Percentiles rank a stretch among this genome's conserved stretches.
These are phyloP conservation scores for Coptotermes formosanus DNA, from an alignment of 1,140 invertebrate species.

Conservation along the genomic window DNA sequence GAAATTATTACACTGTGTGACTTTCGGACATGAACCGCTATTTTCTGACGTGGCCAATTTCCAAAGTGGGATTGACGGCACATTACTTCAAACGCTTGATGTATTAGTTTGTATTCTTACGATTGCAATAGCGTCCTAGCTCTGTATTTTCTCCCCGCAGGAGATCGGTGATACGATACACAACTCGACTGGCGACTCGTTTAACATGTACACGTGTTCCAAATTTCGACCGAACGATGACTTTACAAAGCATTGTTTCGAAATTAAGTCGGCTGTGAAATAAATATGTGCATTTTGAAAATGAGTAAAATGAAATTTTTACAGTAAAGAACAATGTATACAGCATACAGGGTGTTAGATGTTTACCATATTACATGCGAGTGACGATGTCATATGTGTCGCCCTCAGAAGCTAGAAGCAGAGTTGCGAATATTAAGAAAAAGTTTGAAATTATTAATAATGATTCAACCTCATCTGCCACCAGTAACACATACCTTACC, in stretches of 20 bases:
- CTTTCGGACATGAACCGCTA: neutral
- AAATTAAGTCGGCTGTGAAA: neutral
- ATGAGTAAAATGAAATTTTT: neutral
- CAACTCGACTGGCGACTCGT: neutral
- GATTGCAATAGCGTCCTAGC: neutral
- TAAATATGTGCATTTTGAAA: neutral
- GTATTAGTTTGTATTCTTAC: neutral
- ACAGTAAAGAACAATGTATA: neutral
- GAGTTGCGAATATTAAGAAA: conserved; percentile 32
- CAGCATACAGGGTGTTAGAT: neutral
- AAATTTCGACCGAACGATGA: neutral
- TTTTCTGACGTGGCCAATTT: neutral
- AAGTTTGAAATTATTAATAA: conserved; percentile 29
- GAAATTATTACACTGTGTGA: neutral
- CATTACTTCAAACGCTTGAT: neutral
- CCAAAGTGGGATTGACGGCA: neutral
- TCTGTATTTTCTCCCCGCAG: neutral
- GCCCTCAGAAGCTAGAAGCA: conserved; percentile 8
- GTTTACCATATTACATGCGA: neutral
- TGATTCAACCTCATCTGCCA: neutral
- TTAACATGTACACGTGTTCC: neutral
- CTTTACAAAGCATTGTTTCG: neutral
- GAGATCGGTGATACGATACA: neutral
- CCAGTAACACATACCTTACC: too few species aligned
- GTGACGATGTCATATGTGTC: conserved; percentile 19